Percentiles rank a stretch among this genome's conserved stretches.
Evolutionary conservation across 2,888 invertebrate species (phyloP).

Genomic region (Diabrotica balteata): DNA sequence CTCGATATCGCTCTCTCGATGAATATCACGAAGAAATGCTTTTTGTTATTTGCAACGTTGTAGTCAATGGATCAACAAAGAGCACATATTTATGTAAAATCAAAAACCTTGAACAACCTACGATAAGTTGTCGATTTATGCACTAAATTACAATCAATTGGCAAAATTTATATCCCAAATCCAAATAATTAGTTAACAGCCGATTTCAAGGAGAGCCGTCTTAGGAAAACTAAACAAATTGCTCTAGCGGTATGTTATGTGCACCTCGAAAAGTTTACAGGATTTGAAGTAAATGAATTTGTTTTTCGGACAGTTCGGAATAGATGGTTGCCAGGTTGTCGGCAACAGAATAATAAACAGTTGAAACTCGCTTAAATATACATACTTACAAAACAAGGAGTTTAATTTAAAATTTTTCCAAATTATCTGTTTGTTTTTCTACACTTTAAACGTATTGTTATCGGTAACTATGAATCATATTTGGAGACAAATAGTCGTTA

Average conservation of each 20-base stretch:
- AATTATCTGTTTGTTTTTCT: constrained; percentile 2
- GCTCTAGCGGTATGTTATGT: constrained; percentile 2
- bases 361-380: constrained; percentile 1
- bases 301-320: constrained; percentile 29
- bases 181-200: constrained; percentile 10
- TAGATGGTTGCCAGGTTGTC: constrained; percentile 30
- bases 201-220: constrained; percentile 12
- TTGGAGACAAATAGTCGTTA: not conserved
- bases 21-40: no score
- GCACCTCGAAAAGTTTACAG: constrained; percentile 22
- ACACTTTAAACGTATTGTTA: not conserved
- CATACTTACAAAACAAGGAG: not conserved
- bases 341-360: constrained; percentile 27
- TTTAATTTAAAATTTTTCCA: constrained; percentile 7
- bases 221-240: constrained; percentile 13
- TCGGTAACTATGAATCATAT: not conserved
- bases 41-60: no score
- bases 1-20: no score
- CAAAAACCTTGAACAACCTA: no score
- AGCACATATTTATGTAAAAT: no score
- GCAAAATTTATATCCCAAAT: constrained; percentile 7
- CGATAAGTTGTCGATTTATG: no score
- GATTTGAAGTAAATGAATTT: constrained; percentile 29
- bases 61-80: no score
- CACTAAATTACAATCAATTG: not conserved